phyloP scores from a whole-genome alignment of 2,113 vertebrate species.

The Corynorhinus townsendii region DNA sequence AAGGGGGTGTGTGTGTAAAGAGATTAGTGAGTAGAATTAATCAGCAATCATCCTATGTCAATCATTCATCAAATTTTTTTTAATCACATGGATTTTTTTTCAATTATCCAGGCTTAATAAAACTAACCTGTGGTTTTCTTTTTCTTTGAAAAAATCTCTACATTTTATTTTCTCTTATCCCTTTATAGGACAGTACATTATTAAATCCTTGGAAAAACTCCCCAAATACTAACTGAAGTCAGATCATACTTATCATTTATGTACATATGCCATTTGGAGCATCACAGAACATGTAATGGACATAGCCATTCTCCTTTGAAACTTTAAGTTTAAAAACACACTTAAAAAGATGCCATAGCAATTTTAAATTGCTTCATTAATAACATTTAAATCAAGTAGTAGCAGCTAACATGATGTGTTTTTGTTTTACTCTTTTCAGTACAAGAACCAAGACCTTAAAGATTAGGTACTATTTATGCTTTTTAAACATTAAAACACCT shows the following conservation, averaged over 20 bases:
- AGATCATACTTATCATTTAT: not conserved
- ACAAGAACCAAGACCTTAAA: not conserved
- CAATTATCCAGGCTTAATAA: not conserved
- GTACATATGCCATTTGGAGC: not conserved
- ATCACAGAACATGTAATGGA: not conserved
- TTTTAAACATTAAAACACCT: not conserved
- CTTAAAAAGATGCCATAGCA: not conserved
- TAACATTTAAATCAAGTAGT: not conserved
- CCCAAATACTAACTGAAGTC: not conserved
- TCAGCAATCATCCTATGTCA: not conserved
- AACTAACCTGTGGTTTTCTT: not conserved
- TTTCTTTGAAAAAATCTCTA: not conserved
- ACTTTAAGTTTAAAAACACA: not conserved
- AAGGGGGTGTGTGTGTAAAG: not conserved
- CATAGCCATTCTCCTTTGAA: not conserved
- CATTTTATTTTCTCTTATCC: not conserved
- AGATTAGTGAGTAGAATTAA: not conserved
- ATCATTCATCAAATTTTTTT: conserved; percentile 7
- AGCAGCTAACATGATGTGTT: not conserved
- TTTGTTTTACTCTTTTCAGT: not conserved
- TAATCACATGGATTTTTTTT: not conserved
- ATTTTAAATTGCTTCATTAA: not conserved
- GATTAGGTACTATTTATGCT: not conserved
- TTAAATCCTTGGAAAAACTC: not conserved
- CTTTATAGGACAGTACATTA: not conserved